Evolutionary conservation across 1,140 invertebrate genomes (phyloP).

Genomic region (Drosophila malerkotliana): DNA sequence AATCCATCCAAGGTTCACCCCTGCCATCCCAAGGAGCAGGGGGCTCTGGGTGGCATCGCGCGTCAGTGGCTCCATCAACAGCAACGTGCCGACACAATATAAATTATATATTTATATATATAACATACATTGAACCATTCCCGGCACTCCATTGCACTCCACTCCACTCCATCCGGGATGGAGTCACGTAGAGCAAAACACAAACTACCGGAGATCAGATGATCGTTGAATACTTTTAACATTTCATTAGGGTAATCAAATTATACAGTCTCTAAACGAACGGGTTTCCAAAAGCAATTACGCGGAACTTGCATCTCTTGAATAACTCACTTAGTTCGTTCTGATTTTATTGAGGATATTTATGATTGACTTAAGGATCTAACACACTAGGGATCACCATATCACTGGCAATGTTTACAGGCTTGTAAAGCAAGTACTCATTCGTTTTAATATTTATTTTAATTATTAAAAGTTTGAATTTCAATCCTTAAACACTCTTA

Average conservation of each 20-base stretch:
- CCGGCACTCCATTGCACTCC: not conserved
- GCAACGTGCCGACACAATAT: slow-evolving; percentile 76
- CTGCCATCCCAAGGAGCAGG: slow-evolving; percentile 5
- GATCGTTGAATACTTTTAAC: slow-evolving; percentile 38
- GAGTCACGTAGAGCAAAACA: slow-evolving; percentile 33
- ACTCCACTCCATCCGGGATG: slow-evolving; percentile 29
- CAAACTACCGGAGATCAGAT: slow-evolving; percentile 19
- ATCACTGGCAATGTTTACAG: no score
- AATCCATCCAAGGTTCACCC: slow-evolving; percentile 9
- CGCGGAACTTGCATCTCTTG: not conserved
- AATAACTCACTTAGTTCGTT: slow-evolving; percentile 33
- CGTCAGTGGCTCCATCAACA: slow-evolving; percentile 75
- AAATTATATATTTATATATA: slow-evolving; percentile 68
- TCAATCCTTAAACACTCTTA: slow-evolving; percentile 16
- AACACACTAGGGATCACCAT: no score
- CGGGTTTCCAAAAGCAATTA: slow-evolving; percentile 41
- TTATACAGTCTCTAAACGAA: slow-evolving; percentile 43
- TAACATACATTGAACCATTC: slow-evolving; percentile 40
- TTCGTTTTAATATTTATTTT: not conserved
- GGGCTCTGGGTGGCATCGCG: slow-evolving; percentile 69
- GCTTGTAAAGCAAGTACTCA: not conserved
- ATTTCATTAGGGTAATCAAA: slow-evolving; percentile 47
- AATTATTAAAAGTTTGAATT: not conserved
- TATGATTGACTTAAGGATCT: not conserved
- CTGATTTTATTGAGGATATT: not conserved